These are phyloP conservation scores for Euwallacea similis DNA, from an alignment of 1,140 invertebrate genomes.

Conservation along the genomic window DNA sequence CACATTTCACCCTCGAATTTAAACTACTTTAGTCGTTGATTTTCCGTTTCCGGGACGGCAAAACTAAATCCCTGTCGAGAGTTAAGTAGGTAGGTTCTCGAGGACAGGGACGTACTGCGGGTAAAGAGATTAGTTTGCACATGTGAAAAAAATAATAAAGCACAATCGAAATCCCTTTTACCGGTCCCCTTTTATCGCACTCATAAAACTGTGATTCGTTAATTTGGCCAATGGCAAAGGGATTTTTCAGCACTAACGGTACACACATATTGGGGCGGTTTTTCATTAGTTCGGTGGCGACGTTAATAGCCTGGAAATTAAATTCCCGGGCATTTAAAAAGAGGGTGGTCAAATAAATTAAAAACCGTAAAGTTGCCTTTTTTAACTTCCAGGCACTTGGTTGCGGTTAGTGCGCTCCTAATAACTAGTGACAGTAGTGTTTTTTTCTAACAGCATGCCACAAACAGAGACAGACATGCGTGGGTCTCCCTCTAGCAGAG, in stretches of 20 bases:
- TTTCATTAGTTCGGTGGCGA: conserved; percentile 6
- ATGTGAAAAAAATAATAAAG: too few relatives aligned
- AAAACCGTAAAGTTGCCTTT: too few relatives aligned
- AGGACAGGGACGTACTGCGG: not conserved
- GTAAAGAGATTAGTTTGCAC: too few relatives aligned
- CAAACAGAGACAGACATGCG: too few relatives aligned
- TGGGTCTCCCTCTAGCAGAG: too few relatives aligned
- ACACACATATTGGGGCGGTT: not conserved
- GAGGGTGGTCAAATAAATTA: too few relatives aligned
- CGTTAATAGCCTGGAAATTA: conserved; percentile 8
- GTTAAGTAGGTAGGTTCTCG: not conserved
- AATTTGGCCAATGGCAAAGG: not conserved
- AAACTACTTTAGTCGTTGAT: conserved; percentile 15
- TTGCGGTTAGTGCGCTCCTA: too few relatives aligned
- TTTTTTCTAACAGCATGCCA: too few relatives aligned
- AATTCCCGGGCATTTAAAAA: not conserved
- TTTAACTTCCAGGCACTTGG: too few relatives aligned
- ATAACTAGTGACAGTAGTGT: too few relatives aligned
- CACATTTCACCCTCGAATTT: conserved; percentile 18
- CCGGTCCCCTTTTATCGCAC: not conserved
- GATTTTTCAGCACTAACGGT: not conserved
- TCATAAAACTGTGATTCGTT: not conserved
- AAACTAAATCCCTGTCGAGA: not conserved
- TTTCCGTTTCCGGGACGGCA: conserved; percentile 2
- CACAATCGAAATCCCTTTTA: too few relatives aligned